phyloP scores from a whole-genome alignment of 2,113 vertebrate species.

The Menura novaehollandiae region DNA sequence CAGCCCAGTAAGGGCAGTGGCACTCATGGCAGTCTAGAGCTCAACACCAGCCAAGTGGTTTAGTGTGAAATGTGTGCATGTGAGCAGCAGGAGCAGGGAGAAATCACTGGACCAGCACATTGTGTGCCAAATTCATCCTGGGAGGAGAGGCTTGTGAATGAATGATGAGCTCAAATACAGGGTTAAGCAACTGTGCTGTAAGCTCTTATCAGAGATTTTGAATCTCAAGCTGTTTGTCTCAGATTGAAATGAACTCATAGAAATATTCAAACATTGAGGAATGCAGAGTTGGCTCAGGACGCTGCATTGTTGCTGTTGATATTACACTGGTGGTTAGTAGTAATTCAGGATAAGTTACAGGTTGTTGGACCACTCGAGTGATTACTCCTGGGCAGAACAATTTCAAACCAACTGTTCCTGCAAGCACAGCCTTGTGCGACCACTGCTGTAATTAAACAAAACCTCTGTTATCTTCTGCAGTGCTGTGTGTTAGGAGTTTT shows the following conservation, averaged over 20 bases:
- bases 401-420: background rate
- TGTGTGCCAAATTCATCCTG: background rate
- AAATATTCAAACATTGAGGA: background rate
- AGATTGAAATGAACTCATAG: background rate
- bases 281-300: background rate
- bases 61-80: background rate
- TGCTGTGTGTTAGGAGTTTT: background rate
- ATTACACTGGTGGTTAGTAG: background rate
- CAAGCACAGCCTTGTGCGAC: fast-evolving
- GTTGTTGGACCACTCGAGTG: background rate
- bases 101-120: background rate
- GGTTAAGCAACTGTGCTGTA: background rate
- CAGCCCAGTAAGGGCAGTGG: background rate
- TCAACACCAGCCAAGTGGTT: background rate
- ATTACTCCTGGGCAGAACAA: background rate
- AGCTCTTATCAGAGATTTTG: background rate
- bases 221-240: background rate
- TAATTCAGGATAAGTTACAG: background rate
- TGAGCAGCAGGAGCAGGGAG: background rate
- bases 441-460: background rate
- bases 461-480: background rate
- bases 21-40: background rate
- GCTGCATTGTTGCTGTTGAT: background rate
- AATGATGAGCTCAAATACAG: background rate
- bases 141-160: background rate